A percentile compares a stretch with the other conserved stretches of the same genome.
Conservation (phyloP, 2,797 vertebrate species). For the Parauchenoglanis ngamensis region DNA sequence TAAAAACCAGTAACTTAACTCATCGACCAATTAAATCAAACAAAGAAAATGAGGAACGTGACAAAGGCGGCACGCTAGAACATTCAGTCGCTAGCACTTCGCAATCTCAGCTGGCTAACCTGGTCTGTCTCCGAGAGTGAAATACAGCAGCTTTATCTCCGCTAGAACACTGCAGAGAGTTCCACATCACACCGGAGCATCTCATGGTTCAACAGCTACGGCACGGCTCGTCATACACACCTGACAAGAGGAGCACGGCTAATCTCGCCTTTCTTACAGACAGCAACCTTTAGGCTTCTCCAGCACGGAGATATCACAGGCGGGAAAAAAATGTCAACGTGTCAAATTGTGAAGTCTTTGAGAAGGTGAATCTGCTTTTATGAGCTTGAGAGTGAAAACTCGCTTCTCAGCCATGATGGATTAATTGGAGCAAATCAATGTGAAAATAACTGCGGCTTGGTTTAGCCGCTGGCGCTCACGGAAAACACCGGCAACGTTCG, state of each 20-base stretch:
- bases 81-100: not conserved
- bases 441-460: not conserved
- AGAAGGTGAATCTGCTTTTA: conserved; percentile 49
- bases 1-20: not conserved
- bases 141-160: conserved; percentile 27
- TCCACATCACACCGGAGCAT: conserved; percentile 39
- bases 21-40: not conserved
- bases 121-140: conserved; percentile 19
- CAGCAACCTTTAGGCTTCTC: conserved; percentile 49
- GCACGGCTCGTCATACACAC: conserved; percentile 43
- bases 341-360: conserved; percentile 49
- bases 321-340: conserved; percentile 54
- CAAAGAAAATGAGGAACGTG: not conserved
- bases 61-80: not conserved
- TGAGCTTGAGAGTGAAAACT: conserved; percentile 21
- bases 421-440: conserved; percentile 45
- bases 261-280: conserved; percentile 53
- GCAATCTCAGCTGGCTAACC: not conserved
- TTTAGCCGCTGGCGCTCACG: not conserved
- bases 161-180: conserved; percentile 25
- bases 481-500: not conserved
- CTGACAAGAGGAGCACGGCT: conserved; percentile 49
- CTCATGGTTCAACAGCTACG: conserved; percentile 49
- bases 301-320: conserved; percentile 43
- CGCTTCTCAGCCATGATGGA: conserved; percentile 20